Evolutionary conservation across 2,797 vertebrate species (phyloP).

Genomic region (Molossus molossus): DNA sequence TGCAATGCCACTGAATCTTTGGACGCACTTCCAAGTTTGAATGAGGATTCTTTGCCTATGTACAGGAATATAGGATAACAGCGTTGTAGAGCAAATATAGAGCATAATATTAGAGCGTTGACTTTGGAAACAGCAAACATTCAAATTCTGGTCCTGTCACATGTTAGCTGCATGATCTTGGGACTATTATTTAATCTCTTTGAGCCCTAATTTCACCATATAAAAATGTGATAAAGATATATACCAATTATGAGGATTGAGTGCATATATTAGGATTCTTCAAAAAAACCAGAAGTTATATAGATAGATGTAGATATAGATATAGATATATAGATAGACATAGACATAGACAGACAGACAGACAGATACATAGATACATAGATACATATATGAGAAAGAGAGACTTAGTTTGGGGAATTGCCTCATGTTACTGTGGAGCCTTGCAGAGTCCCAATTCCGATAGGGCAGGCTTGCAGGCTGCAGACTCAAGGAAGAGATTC

Average conservation of each 20-base stretch:
- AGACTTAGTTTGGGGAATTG: neutral
- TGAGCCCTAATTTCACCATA: neutral
- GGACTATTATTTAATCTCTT: neutral
- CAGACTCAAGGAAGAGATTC: neutral
- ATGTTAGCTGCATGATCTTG: neutral
- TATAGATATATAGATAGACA: neutral
- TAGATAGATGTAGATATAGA: neutral
- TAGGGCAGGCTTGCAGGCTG: neutral
- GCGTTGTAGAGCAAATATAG: neutral
- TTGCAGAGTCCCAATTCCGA: neutral
- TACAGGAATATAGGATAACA: neutral
- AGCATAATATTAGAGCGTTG: neutral
- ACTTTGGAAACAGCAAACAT: neutral
- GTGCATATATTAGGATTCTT: neutral
- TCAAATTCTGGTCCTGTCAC: neutral
- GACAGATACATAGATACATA: accelerated
- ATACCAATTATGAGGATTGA: neutral
- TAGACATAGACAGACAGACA: neutral
- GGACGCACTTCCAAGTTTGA: neutral
- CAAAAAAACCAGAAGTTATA: neutral
- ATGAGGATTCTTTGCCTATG: neutral
- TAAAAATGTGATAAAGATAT: neutral
- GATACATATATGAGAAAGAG: neutral
- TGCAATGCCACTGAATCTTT: neutral
- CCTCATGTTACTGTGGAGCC: neutral